phyloP scores from a whole-genome alignment of 2,113 vertebrate species.

The Labrus mixtus region DNA sequence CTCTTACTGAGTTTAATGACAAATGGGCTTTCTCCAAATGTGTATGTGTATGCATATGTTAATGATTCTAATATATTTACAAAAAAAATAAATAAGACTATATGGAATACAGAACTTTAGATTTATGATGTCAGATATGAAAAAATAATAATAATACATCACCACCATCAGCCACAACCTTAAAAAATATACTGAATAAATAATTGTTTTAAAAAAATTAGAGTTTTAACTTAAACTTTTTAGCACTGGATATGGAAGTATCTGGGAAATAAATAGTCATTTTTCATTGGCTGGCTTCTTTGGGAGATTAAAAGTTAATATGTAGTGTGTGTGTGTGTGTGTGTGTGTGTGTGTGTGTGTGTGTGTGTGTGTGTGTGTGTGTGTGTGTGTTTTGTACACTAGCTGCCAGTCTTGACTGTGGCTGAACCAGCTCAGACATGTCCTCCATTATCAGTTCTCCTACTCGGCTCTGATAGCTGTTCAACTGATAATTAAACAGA shows the following conservation, averaged over 20 bases:
- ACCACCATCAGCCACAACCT: too few relatives aligned
- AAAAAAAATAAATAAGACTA: too few relatives aligned
- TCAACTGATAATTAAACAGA: conserved; percentile 68
- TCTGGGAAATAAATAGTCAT: too few relatives aligned
- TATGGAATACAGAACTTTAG: too few relatives aligned
- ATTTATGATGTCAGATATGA: neutral
- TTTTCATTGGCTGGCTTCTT: neutral
- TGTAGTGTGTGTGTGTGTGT: conserved; percentile 1
- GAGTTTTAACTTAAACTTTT: too few relatives aligned
- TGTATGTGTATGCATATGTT: too few relatives aligned
- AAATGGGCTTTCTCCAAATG: neutral
- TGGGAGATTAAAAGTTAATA: neutral
- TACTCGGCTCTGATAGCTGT: conserved; percentile 32
- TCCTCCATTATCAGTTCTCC: conserved; percentile 49
- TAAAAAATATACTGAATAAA: too few relatives aligned
- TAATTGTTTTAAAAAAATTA: too few relatives aligned
- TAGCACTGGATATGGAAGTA: too few relatives aligned
- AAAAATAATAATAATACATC: too few relatives aligned
- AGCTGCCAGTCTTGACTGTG: conserved; percentile 20
- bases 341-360: neutral
- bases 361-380: neutral
- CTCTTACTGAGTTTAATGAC: neutral
- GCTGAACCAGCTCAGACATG: conserved; percentile 57
- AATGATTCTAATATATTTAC: too few relatives aligned
- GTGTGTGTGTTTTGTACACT: neutral